A percentile compares a stretch with the other conserved stretches of the same genome.
phyloP scores from a whole-genome alignment of 2,888 invertebrate species.

The Leptinotarsa juncta region DNA sequence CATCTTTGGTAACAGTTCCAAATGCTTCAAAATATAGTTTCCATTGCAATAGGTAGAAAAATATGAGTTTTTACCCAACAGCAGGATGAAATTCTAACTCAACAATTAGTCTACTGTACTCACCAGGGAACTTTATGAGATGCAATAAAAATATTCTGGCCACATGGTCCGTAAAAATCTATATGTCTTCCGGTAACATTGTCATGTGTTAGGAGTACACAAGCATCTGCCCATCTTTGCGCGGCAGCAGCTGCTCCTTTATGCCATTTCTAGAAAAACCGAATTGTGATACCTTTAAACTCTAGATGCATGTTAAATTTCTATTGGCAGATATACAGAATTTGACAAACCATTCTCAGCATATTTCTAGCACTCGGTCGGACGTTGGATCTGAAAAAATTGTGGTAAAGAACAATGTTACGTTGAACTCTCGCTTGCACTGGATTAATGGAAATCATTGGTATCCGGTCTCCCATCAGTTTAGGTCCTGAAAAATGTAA shows the following conservation, averaged over 20 bases:
- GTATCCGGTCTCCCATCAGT: slow-evolving; percentile 71
- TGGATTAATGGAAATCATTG: slow-evolving; percentile 70
- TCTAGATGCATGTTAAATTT: slow-evolving; percentile 4
- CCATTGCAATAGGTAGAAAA: no score
- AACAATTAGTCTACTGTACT: slow-evolving; percentile 47
- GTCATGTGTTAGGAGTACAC: slow-evolving; percentile 78
- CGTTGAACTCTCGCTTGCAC: slow-evolving; percentile 72
- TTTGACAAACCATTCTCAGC: slow-evolving; percentile 74
- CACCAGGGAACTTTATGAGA: slow-evolving; percentile 84
- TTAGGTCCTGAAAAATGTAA: slow-evolving; percentile 67
- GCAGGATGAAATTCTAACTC: no score
- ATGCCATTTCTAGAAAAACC: slow-evolving; percentile 77
- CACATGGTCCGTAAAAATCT: slow-evolving; percentile 78
- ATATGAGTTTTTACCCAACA: no score
- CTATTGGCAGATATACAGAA: neutral
- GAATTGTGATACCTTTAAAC: neutral
- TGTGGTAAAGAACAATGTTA: slow-evolving; percentile 81
- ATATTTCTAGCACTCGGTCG: slow-evolving; percentile 83
- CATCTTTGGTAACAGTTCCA: no score
- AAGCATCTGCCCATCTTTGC: slow-evolving; percentile 80
- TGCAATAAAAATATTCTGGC: slow-evolving; percentile 86
- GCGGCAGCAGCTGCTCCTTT: slow-evolving; percentile 77
- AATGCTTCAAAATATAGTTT: no score
- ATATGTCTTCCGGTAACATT: slow-evolving; percentile 74
- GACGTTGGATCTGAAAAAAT: slow-evolving; percentile 81